Evolutionary conservation across 2,113 vertebrate genomes (phyloP).

Genomic region (Aldabrachelys gigantea): DNA sequence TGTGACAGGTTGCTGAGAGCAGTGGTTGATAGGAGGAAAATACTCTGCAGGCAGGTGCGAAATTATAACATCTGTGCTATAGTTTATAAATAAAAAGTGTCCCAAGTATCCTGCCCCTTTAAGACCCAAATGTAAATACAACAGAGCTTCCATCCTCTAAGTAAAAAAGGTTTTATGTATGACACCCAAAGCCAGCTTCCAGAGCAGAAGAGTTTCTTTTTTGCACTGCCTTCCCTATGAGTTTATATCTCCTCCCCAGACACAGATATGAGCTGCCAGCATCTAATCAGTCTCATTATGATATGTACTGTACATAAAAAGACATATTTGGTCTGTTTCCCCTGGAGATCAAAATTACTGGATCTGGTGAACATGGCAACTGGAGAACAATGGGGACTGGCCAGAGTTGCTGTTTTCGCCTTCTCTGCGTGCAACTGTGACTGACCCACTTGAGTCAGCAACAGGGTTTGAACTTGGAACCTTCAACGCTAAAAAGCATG

Average conservation of each 20-base stretch:
- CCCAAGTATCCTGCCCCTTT: not conserved
- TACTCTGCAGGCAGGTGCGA: not conserved
- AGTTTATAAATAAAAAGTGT: not conserved
- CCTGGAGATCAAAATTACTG: not conserved
- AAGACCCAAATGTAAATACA: not conserved
- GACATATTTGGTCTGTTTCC: not conserved
- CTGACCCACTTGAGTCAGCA: not conserved
- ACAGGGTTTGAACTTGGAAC: not conserved
- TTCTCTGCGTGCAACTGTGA: not conserved
- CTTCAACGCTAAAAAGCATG: not conserved
- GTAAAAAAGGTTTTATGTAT: no score
- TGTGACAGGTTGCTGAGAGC: no score
- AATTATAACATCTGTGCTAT: not conserved
- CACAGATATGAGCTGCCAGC: not conserved
- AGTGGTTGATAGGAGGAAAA: no score
- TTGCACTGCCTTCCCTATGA: not conserved
- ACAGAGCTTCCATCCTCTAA: no score
- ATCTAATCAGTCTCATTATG: not conserved
- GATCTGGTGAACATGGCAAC: not conserved
- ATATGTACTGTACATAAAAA: not conserved
- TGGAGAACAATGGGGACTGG: not conserved
- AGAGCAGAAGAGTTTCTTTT: not conserved
- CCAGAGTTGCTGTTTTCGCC: not conserved
- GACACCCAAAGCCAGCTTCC: not conserved
- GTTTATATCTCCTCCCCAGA: not conserved